Evolutionary conservation across 2,797 vertebrate genomes (phyloP).

Genomic region (Pipistrellus pipistrellus): DNA sequence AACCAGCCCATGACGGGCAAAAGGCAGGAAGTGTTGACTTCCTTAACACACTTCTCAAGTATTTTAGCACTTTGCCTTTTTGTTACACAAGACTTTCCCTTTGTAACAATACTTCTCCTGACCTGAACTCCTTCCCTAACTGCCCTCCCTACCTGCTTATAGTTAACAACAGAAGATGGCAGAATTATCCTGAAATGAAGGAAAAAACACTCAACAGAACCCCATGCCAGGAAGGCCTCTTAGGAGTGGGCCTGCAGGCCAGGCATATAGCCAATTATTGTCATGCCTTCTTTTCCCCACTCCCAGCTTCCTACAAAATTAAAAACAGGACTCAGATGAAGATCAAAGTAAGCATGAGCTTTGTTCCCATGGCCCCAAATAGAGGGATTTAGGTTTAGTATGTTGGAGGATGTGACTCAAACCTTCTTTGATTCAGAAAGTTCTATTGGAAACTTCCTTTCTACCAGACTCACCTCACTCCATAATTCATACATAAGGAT

Average conservation of each 20-base stretch:
- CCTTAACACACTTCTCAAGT: neutral
- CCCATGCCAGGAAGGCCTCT: neutral
- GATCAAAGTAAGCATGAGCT: constrained; percentile 53
- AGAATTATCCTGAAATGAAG: neutral
- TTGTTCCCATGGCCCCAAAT: neutral
- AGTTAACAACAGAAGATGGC: neutral
- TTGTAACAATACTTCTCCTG: neutral
- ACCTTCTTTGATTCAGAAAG: constrained; percentile 59
- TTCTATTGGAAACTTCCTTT: constrained; percentile 9
- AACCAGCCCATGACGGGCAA: neutral
- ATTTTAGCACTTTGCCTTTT: neutral
- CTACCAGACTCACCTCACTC: neutral
- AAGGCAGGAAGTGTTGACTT: neutral
- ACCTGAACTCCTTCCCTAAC: neutral
- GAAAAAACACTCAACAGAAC: neutral
- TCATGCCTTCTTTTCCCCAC: neutral
- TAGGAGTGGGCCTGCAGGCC: neutral
- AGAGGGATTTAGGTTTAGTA: neutral
- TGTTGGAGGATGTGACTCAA: constrained; percentile 4
- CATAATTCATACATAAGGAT: neutral
- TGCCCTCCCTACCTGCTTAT: neutral
- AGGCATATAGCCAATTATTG: neutral
- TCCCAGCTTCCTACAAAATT: constrained; percentile 12
- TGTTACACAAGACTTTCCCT: neutral
- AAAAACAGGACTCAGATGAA: constrained; percentile 56